These are phyloP conservation scores for Sebastes fasciatus DNA, from an alignment of 2,113 vertebrate genomes.

Conservation along the genomic window DNA sequence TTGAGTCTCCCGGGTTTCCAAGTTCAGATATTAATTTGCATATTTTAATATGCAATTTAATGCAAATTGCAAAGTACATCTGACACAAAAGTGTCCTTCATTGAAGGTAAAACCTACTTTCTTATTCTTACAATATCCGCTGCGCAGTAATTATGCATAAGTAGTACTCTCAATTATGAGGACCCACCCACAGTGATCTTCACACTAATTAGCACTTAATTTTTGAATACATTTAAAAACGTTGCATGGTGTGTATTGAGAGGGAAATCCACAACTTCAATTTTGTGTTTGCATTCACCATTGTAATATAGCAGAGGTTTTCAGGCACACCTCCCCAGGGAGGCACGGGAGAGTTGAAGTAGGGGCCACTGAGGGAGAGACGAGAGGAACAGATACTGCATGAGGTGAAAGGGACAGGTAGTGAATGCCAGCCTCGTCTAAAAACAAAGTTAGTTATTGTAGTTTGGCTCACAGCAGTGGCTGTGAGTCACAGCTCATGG, in stretches of 20 bases:
- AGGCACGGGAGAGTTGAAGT: not conserved
- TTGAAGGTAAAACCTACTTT: slow-evolving; percentile 47
- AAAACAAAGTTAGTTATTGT: not conserved
- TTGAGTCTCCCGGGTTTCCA: slow-evolving; percentile 29
- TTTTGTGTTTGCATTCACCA: not conserved
- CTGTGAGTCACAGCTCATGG: not conserved
- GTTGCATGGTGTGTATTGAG: slow-evolving; percentile 8
- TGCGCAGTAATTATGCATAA: slow-evolving; percentile 50
- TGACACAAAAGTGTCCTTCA: slow-evolving; percentile 56
- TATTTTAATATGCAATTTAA: slow-evolving; percentile 69
- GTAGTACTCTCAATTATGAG: slow-evolving; percentile 35
- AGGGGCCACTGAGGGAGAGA: not conserved
- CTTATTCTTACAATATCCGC: slow-evolving; percentile 44
- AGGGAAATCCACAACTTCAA: not conserved
- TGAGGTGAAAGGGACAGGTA: not conserved
- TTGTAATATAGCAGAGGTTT: not conserved
- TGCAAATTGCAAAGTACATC: slow-evolving; percentile 64
- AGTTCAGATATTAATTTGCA: slow-evolving; percentile 68
- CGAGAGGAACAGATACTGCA: not conserved
- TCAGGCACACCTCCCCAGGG: not conserved
- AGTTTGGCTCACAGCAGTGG: not conserved
- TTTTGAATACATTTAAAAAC: slow-evolving; percentile 40
- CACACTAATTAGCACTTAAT: slow-evolving; percentile 48
- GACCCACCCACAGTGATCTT: slow-evolving; percentile 34
- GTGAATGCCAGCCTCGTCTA: not conserved